phyloP scores from a whole-genome alignment of 2,797 vertebrate genomes.

The Ficedula albicollis region DNA sequence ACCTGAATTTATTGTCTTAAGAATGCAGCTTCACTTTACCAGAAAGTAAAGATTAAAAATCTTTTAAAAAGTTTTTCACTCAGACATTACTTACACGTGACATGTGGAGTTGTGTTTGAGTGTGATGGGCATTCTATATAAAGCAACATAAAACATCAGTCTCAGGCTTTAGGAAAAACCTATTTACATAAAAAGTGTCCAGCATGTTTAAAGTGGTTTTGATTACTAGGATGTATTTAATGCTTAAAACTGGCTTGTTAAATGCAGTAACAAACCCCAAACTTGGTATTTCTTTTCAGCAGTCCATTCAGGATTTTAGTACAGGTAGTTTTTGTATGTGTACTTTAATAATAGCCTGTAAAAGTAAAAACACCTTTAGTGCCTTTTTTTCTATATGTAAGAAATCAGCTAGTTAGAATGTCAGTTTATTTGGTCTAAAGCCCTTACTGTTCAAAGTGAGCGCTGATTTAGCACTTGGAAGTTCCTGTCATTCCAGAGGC shows the following conservation, averaged over 20 bases:
- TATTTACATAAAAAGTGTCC: not conserved
- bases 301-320: not conserved
- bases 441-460: not conserved
- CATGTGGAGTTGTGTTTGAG: not conserved
- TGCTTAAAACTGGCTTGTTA: not conserved
- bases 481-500: not conserved
- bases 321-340: not conserved
- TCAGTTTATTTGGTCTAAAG: not conserved
- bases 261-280: not conserved
- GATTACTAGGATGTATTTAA: not conserved
- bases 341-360: not conserved
- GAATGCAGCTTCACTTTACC: not conserved
- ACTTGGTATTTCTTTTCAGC: not conserved
- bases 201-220: not conserved
- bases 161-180: not conserved
- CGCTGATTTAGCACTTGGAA: not conserved
- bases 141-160: not conserved
- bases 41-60: not conserved
- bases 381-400: not conserved
- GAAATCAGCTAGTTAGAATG: not conserved
- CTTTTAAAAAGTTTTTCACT: not conserved
- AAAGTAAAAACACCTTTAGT: not conserved
- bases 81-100: not conserved
- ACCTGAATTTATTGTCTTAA: not conserved
- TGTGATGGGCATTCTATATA: not conserved